A percentile compares a stretch with the other conserved stretches of the same genome.
Evolutionary conservation across 92 coral and sea anemone species (phyloP).

Genomic region (Porites lobata): DNA sequence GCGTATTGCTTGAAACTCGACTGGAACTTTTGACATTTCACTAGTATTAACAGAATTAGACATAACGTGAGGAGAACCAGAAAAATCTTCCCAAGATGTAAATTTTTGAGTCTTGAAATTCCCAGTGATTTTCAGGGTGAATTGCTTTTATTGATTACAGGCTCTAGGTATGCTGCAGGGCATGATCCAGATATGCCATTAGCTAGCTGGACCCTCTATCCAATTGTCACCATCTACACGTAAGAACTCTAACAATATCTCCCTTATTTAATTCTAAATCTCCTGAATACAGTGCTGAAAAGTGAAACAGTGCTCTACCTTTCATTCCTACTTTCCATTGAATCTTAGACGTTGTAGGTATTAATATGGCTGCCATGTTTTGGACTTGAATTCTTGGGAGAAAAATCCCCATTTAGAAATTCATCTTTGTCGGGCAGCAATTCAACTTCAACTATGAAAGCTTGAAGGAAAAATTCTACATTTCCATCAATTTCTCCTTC

Average conservation of each 20-base stretch:
- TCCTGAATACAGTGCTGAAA: constrained; percentile 85
- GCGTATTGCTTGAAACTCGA: neutral
- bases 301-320: constrained; percentile 89
- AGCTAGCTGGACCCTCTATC: constrained; percentile 79
- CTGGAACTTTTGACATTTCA: neutral
- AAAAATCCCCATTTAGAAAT: constrained; percentile 13
- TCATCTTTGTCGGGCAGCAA: constrained; percentile 55
- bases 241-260: constrained; percentile 76
- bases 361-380: neutral
- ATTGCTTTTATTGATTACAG: constrained; percentile 9
- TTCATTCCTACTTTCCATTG: constrained; percentile 77
- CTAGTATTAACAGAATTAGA: neutral
- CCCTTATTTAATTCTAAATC: constrained; percentile 90
- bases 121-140: neutral
- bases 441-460: constrained; percentile 87
- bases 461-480: constrained; percentile 92
- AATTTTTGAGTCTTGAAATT: neutral
- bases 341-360: constrained; percentile 37
- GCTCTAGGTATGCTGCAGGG: constrained; percentile 93
- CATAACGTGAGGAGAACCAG: neutral
- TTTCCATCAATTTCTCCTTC: constrained; percentile 87
- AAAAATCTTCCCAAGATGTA: neutral
- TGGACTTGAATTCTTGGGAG: neutral
- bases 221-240: constrained; percentile 89
- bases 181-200: constrained; percentile 83